Percentiles rank a stretch among this genome's conserved stretches.
Conservation (phyloP, 2,113 vertebrate genomes). For the Phylloscopus whistleri region DNA sequence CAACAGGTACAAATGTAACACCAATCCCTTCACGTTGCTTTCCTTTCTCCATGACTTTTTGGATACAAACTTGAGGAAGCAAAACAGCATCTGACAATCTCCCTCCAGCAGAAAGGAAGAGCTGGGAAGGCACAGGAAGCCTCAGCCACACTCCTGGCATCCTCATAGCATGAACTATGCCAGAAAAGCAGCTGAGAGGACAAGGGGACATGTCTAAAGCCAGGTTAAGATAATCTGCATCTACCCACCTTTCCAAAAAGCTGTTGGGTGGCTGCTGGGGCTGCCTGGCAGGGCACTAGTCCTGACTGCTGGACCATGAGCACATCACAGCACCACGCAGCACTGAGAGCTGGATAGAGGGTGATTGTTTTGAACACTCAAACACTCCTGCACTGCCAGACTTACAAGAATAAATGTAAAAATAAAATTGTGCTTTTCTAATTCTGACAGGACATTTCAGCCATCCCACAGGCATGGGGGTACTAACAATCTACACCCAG, state of each 20-base stretch:
- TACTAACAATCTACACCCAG: not conserved
- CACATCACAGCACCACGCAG: rapidly evolving
- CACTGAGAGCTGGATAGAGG: not conserved
- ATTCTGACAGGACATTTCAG: not conserved
- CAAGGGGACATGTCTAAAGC: not conserved
- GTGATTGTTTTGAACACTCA: not conserved
- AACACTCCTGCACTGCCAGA: not conserved
- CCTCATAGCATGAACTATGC: not conserved
- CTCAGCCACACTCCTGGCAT: not conserved
- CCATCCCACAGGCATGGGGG: not conserved
- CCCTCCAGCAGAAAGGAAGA: not conserved
- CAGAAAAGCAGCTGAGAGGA: not conserved
- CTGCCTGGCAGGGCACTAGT: not conserved
- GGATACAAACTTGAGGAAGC: not conserved
- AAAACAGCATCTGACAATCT: constrained; percentile 1
- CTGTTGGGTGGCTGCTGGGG: not conserved
- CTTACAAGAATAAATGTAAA: not conserved
- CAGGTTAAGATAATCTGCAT: not conserved
- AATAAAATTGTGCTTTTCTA: not conserved
- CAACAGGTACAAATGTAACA: not conserved
- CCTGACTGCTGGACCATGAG: rapidly evolving
- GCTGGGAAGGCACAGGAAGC: not conserved
- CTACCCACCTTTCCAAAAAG: not conserved
- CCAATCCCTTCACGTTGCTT: not conserved
- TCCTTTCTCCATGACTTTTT: not conserved